These are phyloP conservation scores for Pristionchus pacificus DNA, from an alignment of 1,140 invertebrate species.

Conservation along the genomic window DNA sequence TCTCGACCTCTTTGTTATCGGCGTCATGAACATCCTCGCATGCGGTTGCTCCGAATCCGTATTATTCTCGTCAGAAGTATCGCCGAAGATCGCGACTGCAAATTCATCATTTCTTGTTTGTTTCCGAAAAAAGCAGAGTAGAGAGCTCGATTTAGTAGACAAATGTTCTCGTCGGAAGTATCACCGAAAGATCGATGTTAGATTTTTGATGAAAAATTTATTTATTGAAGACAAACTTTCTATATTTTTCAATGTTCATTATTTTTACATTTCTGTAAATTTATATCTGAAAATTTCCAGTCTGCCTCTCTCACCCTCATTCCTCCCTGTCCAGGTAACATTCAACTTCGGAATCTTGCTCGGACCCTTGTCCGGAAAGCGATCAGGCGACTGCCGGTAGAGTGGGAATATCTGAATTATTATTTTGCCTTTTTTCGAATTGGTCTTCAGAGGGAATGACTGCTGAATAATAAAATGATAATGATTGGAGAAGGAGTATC, in stretches of 20 bases:
- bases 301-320: slow-evolving; percentile 41
- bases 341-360: slow-evolving; percentile 34
- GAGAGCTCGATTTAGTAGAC: no score
- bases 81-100: slow-evolving; percentile 49
- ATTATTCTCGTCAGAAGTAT: slow-evolving; percentile 49
- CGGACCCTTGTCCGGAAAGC: slow-evolving; percentile 29
- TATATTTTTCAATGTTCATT: no score
- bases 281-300: not conserved
- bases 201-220: no score
- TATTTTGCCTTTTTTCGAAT: slow-evolving; percentile 15
- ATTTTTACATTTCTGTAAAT: not conserved
- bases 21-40: slow-evolving; percentile 7
- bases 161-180: no score
- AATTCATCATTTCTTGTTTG: no score
- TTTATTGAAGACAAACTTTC: no score
- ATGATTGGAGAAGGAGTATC: no score
- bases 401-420: slow-evolving; percentile 25
- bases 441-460: no score
- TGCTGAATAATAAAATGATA: no score
- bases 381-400: slow-evolving; percentile 29
- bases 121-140: no score
- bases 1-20: slow-evolving; percentile 15
- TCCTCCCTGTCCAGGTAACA: slow-evolving; percentile 50
- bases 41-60: slow-evolving; percentile 39
- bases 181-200: no score